Conservation (phyloP, 2,888 invertebrate species). For the Sphaeridia pumilis region DNA sequence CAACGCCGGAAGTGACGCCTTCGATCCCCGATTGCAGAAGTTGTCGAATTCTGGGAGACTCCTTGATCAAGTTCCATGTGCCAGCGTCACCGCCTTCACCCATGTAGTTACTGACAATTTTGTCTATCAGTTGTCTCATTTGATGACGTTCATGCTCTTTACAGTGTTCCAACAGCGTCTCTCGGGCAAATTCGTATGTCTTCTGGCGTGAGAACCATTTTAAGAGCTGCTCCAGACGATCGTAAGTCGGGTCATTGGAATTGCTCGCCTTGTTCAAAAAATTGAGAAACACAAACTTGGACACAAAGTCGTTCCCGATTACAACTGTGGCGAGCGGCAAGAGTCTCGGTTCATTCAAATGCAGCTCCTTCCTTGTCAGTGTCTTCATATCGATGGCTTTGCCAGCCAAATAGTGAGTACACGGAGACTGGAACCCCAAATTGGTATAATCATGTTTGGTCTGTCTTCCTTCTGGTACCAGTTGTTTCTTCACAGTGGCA, state of each 20-base stretch:
- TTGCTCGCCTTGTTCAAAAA: constrained; percentile 56
- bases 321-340: constrained; percentile 70
- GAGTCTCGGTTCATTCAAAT: constrained; percentile 45
- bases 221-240: constrained; percentile 57
- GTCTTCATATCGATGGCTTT: constrained; percentile 15
- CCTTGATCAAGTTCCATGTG: constrained; percentile 19
- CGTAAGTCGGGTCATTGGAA: constrained; percentile 51
- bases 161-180: constrained; percentile 41
- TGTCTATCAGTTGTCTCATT: constrained; percentile 33
- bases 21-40: not conserved
- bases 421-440: not conserved
- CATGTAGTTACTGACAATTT: constrained; percentile 38
- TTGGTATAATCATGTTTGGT: constrained; percentile 37
- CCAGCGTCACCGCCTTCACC: constrained; percentile 24
- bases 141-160: constrained; percentile 32
- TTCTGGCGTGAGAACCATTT: constrained; percentile 60
- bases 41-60: not conserved
- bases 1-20: constrained; percentile 12
- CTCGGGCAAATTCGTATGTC: constrained; percentile 55
- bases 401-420: constrained; percentile 2
- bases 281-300: constrained; percentile 52
- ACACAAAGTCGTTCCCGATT: constrained; percentile 81
- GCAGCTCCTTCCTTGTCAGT: constrained; percentile 24
- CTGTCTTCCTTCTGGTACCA: too few relatives aligned
- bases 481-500: constrained; percentile 34